Evolutionary conservation across 2,797 vertebrate genomes (phyloP), one percentile per base, ranked within the genome.

Genomic region (Geotrypetes seraphini): DNA sequence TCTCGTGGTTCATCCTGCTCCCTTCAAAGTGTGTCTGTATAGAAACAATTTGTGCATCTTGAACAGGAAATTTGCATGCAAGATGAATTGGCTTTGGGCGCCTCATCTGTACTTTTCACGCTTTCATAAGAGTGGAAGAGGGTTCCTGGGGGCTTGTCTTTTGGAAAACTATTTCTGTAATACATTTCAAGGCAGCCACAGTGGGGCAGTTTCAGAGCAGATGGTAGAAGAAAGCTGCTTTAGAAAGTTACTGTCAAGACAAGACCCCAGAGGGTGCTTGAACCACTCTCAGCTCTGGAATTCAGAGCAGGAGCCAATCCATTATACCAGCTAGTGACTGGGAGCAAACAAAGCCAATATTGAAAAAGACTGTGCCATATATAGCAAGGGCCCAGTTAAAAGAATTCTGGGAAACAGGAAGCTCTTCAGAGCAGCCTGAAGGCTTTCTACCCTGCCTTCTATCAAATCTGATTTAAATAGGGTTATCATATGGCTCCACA

Each of bases 101-200:
- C 39, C 38, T 21, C 7, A 31, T 33, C 6, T 10, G 3, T 12
- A 22, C 6, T 2, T 22, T 19, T 23, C 27, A n/a, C 33, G 17
- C 50, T 29, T 17, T 33, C 16, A 3, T 2, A 10, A 53, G 46
- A 43, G 25, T n/a, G 19, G 31, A 19, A 39, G 12, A 4, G 46
- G 43, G 16, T 12, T 40, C 16, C 25, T 31, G 19, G 31, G 30
- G 6, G 3, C 6, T 1, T 19, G 6, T 20, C 39, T 43, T n/a
- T 31, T 65, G 32, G 38, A 52, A 39, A 21, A 25, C 18, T 8
- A 34, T 43, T 50, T 19, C 33, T 56, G n/a, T 45, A 17, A 21
- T 24, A 62, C 31, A 4, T 30, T 21, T 40, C 48, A 23, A 22
- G 5, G 0, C 2, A 0, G 22, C 42, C 31, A 44, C 47, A 26